Percentiles rank a stretch among this genome's conserved stretches.
Conservation (phyloP, 2,888 invertebrate species). For the Chrysopilus asiliformis region DNA sequence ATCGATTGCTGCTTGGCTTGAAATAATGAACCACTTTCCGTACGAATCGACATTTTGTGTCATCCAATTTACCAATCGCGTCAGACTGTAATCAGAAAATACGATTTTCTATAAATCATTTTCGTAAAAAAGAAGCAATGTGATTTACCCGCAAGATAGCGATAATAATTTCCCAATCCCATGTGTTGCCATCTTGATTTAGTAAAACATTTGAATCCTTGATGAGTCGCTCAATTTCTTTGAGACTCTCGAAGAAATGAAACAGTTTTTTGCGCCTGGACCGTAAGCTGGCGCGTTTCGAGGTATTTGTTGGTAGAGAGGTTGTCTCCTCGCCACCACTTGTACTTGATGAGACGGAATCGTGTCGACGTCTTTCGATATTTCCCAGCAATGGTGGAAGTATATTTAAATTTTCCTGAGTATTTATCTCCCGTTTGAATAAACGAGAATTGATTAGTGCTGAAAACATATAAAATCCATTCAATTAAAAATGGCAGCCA, state of each 20-base stretch:
- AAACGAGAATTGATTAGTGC: slow-evolving; percentile 32
- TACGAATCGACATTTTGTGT: slow-evolving; percentile 52
- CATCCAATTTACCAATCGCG: slow-evolving; percentile 46
- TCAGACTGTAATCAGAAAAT: slow-evolving; percentile 28
- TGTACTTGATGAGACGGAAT: slow-evolving; percentile 36
- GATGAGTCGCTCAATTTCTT: slow-evolving; percentile 53
- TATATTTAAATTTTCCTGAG: slow-evolving; percentile 21
- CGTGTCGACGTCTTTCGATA: slow-evolving; percentile 36
- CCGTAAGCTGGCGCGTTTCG: slow-evolving; percentile 30
- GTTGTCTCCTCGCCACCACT: slow-evolving; percentile 16
- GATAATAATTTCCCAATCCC: slow-evolving; percentile 89
- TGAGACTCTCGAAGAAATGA: slow-evolving; percentile 41
- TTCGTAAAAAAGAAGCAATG: no score
- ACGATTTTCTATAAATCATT: slow-evolving; percentile 16
- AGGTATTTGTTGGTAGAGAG: slow-evolving; percentile 7
- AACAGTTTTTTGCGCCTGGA: slow-evolving; percentile 37
- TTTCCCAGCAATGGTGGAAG: slow-evolving; percentile 14
- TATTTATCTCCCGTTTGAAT: slow-evolving; percentile 33
- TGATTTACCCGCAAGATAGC: slow-evolving; percentile 58
- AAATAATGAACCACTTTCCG: slow-evolving; percentile 71
- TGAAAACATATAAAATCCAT: slow-evolving; percentile 14
- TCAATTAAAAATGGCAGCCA: neutral
- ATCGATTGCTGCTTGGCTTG: slow-evolving; percentile 76
- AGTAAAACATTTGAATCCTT: slow-evolving; percentile 70
- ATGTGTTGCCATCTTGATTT: slow-evolving; percentile 65